Evolutionary conservation across 2,113 vertebrate species (phyloP).

Genomic region (Orycteropus afer): DNA sequence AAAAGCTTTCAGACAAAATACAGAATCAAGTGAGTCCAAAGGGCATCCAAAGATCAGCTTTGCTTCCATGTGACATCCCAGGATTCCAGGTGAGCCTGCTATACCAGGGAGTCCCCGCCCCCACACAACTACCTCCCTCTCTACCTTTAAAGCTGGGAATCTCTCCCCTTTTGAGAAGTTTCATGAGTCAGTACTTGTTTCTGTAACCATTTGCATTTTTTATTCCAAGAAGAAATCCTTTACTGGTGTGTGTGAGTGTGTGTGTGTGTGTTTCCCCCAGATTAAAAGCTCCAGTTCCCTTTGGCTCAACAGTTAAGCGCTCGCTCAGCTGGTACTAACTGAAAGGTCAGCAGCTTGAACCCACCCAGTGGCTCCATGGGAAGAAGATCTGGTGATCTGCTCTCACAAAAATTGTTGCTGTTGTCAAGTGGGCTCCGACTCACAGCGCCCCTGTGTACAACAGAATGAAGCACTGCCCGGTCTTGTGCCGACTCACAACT

Average conservation of each 20-base stretch:
- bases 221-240: background rate
- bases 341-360: background rate
- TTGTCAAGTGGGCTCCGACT: too few relatives aligned
- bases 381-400: background rate
- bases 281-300: background rate
- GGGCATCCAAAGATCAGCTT: background rate
- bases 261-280: rapidly evolving
- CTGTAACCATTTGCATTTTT: background rate
- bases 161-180: background rate
- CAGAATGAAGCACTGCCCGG: too few relatives aligned
- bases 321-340: background rate
- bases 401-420: background rate
- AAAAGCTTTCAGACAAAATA: background rate
- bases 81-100: background rate
- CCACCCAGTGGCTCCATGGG: background rate
- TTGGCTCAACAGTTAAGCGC: background rate
- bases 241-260: background rate
- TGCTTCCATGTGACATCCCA: background rate
- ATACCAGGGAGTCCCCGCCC: background rate
- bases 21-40: background rate
- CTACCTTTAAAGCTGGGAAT: background rate
- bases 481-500: too few relatives aligned
- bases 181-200: background rate
- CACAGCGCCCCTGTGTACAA: too few relatives aligned
- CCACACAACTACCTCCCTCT: background rate